A percentile compares a stretch with the other conserved stretches of the same genome.
These are phyloP conservation scores for Solenopsis fugax DNA, from an alignment of 1,140 invertebrate genomes.

Conservation along the genomic window DNA sequence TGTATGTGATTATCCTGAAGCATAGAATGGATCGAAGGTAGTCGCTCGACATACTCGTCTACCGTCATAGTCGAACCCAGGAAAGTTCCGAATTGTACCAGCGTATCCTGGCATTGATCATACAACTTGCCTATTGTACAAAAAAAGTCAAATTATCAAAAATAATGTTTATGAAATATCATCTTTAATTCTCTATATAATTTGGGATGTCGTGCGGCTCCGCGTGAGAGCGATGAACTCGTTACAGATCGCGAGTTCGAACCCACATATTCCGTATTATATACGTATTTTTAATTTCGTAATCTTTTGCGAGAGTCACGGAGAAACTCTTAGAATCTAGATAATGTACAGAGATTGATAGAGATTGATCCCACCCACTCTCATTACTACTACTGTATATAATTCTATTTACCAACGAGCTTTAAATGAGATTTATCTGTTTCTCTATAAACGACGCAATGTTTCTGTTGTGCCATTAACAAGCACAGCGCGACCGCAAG, in stretches of 20 bases:
- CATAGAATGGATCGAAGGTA: conserved; percentile 96
- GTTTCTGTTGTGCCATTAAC: conserved; percentile 98
- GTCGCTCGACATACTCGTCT: conserved; percentile 96
- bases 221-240: too few relatives aligned
- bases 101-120: conserved; percentile 98
- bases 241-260: too few relatives aligned
- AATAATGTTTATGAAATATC: conserved; percentile 55
- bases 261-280: too few relatives aligned
- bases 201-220: too few relatives aligned
- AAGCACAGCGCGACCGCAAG: conserved; percentile 97
- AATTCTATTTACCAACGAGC: conserved; percentile 89
- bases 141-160: background rate
- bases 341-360: too few relatives aligned
- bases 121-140: conserved; percentile 88
- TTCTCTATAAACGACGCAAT: conserved; percentile 96
- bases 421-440: conserved; percentile 96
- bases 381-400: too few relatives aligned
- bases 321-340: too few relatives aligned
- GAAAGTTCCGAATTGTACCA: conserved; percentile 99
- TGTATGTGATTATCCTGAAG: conserved; percentile 97
- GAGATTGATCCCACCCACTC: too few relatives aligned
- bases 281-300: too few relatives aligned
- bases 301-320: too few relatives aligned
- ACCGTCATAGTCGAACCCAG: conserved; percentile 96
- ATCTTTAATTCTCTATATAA: too few relatives aligned